Evolutionary conservation across 2,888 invertebrate genomes (phyloP).

Genomic region (Perithous albicinctus): DNA sequence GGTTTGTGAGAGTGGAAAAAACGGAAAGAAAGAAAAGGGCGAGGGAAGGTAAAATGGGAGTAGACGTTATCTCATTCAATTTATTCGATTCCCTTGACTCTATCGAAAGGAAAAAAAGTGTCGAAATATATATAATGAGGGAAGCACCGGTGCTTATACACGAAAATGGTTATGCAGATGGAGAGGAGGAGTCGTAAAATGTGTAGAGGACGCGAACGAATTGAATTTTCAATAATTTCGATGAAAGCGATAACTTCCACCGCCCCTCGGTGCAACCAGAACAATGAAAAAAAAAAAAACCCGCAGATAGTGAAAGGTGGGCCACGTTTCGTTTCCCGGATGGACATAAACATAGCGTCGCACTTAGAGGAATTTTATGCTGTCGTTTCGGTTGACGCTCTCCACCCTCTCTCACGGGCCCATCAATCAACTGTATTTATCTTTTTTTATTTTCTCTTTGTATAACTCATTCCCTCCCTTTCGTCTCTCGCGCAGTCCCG

Average conservation of each 20-base stretch:
- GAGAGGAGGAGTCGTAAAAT: conserved; percentile 23
- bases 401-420: conserved; percentile 41
- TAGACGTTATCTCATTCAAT: conserved; percentile 57
- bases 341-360: conserved; percentile 67
- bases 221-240: conserved; percentile 63
- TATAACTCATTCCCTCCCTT: conserved; percentile 33
- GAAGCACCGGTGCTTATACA: conserved; percentile 34
- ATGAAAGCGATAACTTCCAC: conserved; percentile 41
- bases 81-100: conserved; percentile 58
- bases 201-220: conserved; percentile 45
- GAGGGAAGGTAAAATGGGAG: conserved; percentile 47
- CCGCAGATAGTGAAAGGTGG: conserved; percentile 9
- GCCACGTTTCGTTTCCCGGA: conserved; percentile 49
- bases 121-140: conserved; percentile 53
- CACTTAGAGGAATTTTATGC: conserved; percentile 68
- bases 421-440: conserved; percentile 67
- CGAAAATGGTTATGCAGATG: conserved; percentile 33
- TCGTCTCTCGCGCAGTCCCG: conserved; percentile 32
- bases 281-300: conserved; percentile 12
- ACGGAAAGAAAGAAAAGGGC: conserved; percentile 10
- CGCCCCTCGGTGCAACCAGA: conserved; percentile 6
- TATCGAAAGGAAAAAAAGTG: conserved; percentile 54
- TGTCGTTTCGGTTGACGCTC: conserved; percentile 62
- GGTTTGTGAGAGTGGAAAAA: neutral
- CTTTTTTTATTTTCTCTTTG: conserved; percentile 49